Evolutionary conservation across 2,888 invertebrate genomes (phyloP).

Genomic region (Brachyptera risi): DNA sequence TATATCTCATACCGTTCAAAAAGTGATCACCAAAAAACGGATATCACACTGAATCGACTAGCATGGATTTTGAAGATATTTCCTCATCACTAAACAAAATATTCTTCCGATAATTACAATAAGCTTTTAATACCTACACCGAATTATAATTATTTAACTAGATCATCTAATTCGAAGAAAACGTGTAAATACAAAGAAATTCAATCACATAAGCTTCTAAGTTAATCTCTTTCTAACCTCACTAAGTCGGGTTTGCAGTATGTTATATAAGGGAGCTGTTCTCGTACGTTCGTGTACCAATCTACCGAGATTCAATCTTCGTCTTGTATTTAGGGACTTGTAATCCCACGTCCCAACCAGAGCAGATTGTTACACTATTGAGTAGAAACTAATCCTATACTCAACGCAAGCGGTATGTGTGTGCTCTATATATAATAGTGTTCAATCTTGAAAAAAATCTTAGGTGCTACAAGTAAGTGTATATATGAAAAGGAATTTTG

Average conservation of each 20-base stretch:
- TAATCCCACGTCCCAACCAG: conserved; percentile 25
- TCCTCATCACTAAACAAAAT: too few species aligned
- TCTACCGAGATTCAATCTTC: conserved; percentile 19
- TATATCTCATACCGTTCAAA: too few species aligned
- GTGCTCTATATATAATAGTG: background rate
- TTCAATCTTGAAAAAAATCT: conserved; percentile 2
- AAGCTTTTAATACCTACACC: too few species aligned
- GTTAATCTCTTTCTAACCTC: background rate
- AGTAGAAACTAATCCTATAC: conserved; percentile 23
- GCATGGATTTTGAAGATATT: too few species aligned
- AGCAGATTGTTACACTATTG: conserved; percentile 27
- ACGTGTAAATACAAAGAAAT: conserved; percentile 6
- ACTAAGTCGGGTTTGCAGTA: background rate
- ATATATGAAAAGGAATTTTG: background rate
- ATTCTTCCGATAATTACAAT: too few species aligned
- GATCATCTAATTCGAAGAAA: too few species aligned
- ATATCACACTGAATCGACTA: too few species aligned
- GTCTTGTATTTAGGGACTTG: conserved; percentile 26
- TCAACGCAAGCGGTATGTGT: background rate
- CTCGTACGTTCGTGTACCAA: background rate
- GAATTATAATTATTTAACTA: too few species aligned
- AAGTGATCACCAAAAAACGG: too few species aligned
- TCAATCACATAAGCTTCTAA: background rate
- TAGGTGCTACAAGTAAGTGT: background rate
- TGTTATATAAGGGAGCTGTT: conserved; percentile 4